phyloP scores from a whole-genome alignment of 2,888 invertebrate genomes.

The Epinotia ramella region DNA sequence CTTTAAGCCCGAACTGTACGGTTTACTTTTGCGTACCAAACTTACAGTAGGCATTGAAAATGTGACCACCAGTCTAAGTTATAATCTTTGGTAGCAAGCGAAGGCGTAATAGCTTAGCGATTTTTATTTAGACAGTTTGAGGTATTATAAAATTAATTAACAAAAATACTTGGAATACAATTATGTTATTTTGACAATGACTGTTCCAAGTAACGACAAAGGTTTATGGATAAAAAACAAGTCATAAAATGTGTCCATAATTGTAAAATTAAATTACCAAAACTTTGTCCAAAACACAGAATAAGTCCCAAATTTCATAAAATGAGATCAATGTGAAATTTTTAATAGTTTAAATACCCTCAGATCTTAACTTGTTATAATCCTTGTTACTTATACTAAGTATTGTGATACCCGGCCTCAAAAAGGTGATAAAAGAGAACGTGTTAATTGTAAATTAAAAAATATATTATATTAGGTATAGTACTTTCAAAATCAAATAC shows the following conservation, averaged over 20 bases:
- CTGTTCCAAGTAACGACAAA: neutral
- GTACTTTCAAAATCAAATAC: neutral
- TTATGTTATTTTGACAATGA: neutral
- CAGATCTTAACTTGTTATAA: slow-evolving; percentile 7
- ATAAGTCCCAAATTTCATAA: neutral
- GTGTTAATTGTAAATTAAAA: slow-evolving; percentile 11
- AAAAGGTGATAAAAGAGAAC: slow-evolving; percentile 2
- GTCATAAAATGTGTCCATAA: neutral
- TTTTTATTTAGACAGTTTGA: slow-evolving; percentile 33
- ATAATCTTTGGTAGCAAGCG: slow-evolving; percentile 32
- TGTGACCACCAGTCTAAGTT: slow-evolving; percentile 28
- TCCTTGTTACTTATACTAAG: slow-evolving; percentile 28
- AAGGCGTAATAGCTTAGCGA: slow-evolving; percentile 18
- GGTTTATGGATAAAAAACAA: neutral
- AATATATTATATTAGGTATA: neutral
- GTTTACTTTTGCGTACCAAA: slow-evolving; percentile 17
- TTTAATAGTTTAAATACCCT: slow-evolving; percentile 12
- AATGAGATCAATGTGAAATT: slow-evolving; percentile 34
- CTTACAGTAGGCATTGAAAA: slow-evolving; percentile 13
- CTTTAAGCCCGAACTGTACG: slow-evolving; percentile 22
- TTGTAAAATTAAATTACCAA: neutral
- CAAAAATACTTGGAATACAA: slow-evolving; percentile 4
- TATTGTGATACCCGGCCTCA: slow-evolving; percentile 33
- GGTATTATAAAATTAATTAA: slow-evolving; percentile 24
- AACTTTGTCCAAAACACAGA: neutral